Percentiles rank a stretch among this genome's conserved stretches.
Evolutionary conservation across 1,140 invertebrate species (phyloP).

Genomic region (Leucophenga varia): DNA sequence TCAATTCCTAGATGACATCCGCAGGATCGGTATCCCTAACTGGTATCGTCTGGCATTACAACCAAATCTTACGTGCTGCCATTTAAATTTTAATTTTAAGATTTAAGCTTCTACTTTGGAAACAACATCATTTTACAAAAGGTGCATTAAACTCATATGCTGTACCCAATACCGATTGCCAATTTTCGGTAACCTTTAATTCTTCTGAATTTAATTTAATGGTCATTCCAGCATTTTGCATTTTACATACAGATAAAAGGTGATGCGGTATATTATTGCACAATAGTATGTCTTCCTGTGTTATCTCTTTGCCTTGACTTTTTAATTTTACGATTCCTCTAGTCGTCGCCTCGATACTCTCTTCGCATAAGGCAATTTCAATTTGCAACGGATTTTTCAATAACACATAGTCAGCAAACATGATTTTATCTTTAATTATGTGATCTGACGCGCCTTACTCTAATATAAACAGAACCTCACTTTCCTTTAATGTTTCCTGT

Average conservation of each 20-base stretch:
- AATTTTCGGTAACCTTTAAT: constrained; percentile 19
- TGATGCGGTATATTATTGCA: constrained; percentile 17
- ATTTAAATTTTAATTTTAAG: too few relatives aligned
- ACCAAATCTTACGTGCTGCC: too few relatives aligned
- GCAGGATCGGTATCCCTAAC: too few relatives aligned
- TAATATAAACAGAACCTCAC: constrained; percentile 31
- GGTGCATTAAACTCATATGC: constrained; percentile 12
- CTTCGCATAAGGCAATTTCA: constrained; percentile 12
- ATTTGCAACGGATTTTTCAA: constrained; percentile 11
- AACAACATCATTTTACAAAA: constrained; percentile 9
- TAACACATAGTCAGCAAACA: constrained; percentile 22
- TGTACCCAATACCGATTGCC: constrained; percentile 11
- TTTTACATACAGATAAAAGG: constrained; percentile 15
- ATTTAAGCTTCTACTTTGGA: too few relatives aligned
- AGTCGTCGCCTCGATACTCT: constrained; percentile 16
- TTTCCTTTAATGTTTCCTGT: constrained; percentile 5
- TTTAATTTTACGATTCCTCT: constrained; percentile 11
- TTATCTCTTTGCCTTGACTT: constrained; percentile 7
- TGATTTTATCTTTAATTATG: constrained; percentile 35
- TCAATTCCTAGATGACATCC: too few relatives aligned
- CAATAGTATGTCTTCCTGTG: constrained; percentile 13
- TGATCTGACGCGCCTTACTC: constrained; percentile 52
- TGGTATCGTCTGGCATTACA: too few relatives aligned
- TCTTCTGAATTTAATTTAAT: constrained; percentile 27
- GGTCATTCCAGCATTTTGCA: constrained; percentile 14